Base-by-base conservation (phyloP, 2,113 vertebrate genomes). In the Anoura caudifer region DNA sequence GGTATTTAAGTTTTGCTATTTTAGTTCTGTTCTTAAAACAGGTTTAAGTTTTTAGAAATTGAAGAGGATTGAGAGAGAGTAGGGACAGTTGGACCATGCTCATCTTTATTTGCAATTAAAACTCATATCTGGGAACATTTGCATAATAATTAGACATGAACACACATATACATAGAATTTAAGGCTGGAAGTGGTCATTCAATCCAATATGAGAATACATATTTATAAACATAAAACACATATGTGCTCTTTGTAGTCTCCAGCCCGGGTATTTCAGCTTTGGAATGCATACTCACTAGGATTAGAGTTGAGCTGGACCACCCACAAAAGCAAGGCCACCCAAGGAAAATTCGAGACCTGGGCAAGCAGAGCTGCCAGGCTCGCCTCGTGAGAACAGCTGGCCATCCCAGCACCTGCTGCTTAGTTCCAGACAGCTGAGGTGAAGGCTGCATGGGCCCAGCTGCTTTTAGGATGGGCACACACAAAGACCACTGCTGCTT, bases 291-390 rank as follows among this genome's bases (percentile, higher is more conserved):
- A 59, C 72, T 95, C 24, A 67, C 82, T 82, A 80, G 92, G 79
- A 89, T 95, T 93, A 67, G 52, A 70, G 69, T 83, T 94, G 88
- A 86, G 83, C 79, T 95, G 56, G 97, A 97, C 97, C 97, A 98
- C 97, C 95, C 97, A 93, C 91, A 96, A 95, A 83, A 96, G 67
- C 26, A 90, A 77, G 97, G 95, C 97, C 97, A 98, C 97, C 96
- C 97, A 97, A 90, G 96, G 84, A 97, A 96, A 97, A 97, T 86
- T 89, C 1, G 5, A 96, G 93, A 93, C 45, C 82, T 88, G 77
- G 81, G 89, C 79, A 79, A 73, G 91, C 63, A 54, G 38, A 80
- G 56, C 83, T 87, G 96, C 87, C 93, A 95, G 96, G 65, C 52
- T 50, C 69, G 87, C 86, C 90, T 70, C n/a, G 16, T 83, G 52